Evolutionary conservation across 1,140 invertebrate genomes (phyloP).

Genomic region (Anoplolepis gracilipes): DNA sequence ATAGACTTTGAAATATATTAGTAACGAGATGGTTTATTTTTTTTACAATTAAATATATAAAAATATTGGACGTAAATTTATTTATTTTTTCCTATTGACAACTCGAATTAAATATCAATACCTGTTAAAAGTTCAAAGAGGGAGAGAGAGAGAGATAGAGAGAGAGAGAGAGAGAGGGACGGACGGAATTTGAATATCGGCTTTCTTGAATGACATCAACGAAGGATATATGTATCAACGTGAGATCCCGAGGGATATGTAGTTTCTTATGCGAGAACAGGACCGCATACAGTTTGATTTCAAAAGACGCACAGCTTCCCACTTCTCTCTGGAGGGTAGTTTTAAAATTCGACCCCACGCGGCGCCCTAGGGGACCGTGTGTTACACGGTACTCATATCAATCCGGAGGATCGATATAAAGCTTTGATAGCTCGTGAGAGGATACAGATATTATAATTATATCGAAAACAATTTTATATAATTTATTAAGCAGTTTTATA

Average conservation of each 20-base stretch:
- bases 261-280: constrained; percentile 79
- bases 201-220: not conserved
- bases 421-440: not conserved
- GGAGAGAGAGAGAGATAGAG: too few relatives aligned
- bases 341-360: constrained; percentile 83
- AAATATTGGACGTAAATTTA: not conserved
- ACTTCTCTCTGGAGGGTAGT: constrained; percentile 78
- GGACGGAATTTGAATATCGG: constrained; percentile 19
- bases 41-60: not conserved
- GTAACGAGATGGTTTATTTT: not conserved
- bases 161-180: too few relatives aligned
- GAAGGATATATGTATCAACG: constrained; percentile 65
- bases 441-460: not conserved
- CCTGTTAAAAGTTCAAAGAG: constrained; percentile 2
- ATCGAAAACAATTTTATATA: not conserved
- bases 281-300: constrained; percentile 79
- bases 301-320: constrained; percentile 72
- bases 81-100: not conserved
- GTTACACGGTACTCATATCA: constrained; percentile 76
- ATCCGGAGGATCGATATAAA: constrained; percentile 69
- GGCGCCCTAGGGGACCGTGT: constrained; percentile 68
- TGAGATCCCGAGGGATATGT: constrained; percentile 77
- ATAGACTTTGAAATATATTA: not conserved
- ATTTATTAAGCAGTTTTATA: not conserved
- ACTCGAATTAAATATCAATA: not conserved